Evolutionary conservation across 2,797 vertebrate species (phyloP).

Genomic region (Xenopus petersii): DNA sequence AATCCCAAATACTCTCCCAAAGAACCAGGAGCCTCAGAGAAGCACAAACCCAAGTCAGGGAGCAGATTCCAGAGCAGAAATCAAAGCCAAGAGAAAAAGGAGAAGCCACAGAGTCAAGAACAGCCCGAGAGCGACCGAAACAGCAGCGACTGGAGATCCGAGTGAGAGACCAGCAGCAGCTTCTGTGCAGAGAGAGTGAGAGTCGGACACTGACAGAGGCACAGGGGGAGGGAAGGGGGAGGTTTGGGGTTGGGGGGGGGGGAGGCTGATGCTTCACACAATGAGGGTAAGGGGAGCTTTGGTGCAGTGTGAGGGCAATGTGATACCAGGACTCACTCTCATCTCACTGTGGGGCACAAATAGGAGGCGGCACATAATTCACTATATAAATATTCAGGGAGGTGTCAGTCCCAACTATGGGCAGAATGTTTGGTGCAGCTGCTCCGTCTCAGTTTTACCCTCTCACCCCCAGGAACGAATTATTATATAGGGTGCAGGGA

Average conservation of each 20-base stretch:
- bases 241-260: not conserved
- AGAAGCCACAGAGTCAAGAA: not conserved
- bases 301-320: not conserved
- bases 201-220: conserved; percentile 40
- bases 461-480: no score
- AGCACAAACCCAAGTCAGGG: not conserved
- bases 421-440: no score
- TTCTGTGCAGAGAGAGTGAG: conserved; percentile 24
- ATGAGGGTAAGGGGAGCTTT: not conserved
- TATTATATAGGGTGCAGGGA: no score
- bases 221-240: not conserved
- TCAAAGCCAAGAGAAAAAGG: conserved; percentile 9
- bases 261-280: not conserved
- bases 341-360: not conserved
- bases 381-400: no score
- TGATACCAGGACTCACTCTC: not conserved
- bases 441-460: no score
- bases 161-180: conserved; percentile 24
- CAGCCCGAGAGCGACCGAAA: conserved; percentile 14
- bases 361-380: no score
- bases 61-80: not conserved
- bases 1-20: not conserved
- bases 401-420: no score
- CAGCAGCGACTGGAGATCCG: conserved; percentile 44
- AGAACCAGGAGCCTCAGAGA: not conserved